Evolutionary conservation across 2,113 vertebrate genomes (phyloP), one percentile per base, ranked within the genome.

Genomic region (Perccottus glenii): DNA sequence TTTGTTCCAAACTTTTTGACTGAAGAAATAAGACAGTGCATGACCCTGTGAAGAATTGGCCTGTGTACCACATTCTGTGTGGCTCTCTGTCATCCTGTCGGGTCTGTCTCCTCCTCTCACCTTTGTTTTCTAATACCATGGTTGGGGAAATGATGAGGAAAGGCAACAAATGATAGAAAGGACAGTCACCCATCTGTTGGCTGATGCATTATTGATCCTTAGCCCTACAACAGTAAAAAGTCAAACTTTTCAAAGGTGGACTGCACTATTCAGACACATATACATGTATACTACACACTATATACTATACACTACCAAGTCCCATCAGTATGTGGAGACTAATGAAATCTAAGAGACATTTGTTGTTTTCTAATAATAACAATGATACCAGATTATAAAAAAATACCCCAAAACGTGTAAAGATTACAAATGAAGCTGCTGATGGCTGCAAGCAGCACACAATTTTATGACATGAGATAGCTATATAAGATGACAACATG

Each of bases 191-290:
- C 81, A 88, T 90, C 84, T 84, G 85, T 67, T 62, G 86, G 63
- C 83, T 88, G 86, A 90, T 90, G 70, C 80, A 88, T 81, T 91
- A 93, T 92, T 90, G 85, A 91, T 91, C 72, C 60, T 40, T 5
- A 42, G 67, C 65, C 64, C 72, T 77, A 80, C 85, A 74, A 79
- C 43, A 67, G 71, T 77, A 64, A 89, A 81, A 82, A 83, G 75
- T 83, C 75, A 84, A 77, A 65, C 52, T 73, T 77, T 79, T 64
- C 64, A 50, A 55, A 56, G 71, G 60, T 65, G 58, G 46, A 78
- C 52, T 75, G 62, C 9, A 53, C 27, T 38, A 35, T 60, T 61
- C 42, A 62, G 60, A 62, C 42, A 14, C n/a, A 44, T 12, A 60
- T 27, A 57, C 53, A 61, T 16, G 68, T 42, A 67, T 58, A 72